Percentiles rank a stretch among this genome's conserved stretches.
phyloP scores from a whole-genome alignment of 2,888 invertebrate genomes.

The Cerceris rybyensis region DNA sequence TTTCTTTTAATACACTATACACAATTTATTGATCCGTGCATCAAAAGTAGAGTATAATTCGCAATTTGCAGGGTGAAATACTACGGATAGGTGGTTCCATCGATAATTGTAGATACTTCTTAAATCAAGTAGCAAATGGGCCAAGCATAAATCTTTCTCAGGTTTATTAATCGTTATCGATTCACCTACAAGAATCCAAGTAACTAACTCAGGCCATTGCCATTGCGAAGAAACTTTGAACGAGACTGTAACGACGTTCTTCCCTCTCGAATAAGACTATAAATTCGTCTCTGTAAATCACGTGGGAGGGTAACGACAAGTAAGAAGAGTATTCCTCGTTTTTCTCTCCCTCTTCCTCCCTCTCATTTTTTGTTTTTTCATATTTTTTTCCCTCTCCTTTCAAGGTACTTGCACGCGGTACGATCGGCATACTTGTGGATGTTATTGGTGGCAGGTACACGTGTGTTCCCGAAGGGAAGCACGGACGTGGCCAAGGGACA shows the following conservation, averaged over 20 bases:
- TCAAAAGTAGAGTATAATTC: too few relatives aligned
- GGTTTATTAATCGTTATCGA: background rate
- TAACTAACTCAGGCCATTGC: background rate
- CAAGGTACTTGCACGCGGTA: slow-evolving; percentile 14
- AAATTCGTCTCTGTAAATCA: slow-evolving; percentile 77
- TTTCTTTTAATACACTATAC: too few relatives aligned
- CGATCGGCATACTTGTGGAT: slow-evolving; percentile 46
- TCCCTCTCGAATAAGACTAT: slow-evolving; percentile 72
- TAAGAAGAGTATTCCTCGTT: slow-evolving; percentile 25
- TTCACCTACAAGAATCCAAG: background rate
- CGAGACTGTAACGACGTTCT: slow-evolving; percentile 51
- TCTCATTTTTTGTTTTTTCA: slow-evolving; percentile 7
- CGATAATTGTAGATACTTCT: too few relatives aligned
- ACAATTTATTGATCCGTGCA: too few relatives aligned
- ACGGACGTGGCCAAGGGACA: slow-evolving; percentile 60
- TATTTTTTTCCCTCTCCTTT: background rate
- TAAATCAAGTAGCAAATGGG: background rate
- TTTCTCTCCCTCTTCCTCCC: too few relatives aligned
- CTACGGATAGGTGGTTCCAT: too few relatives aligned
- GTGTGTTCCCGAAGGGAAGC: slow-evolving; percentile 67
- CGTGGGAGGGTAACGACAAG: slow-evolving; percentile 65
- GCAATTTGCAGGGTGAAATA: too few relatives aligned
- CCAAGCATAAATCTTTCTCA: background rate
- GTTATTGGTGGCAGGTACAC: slow-evolving; percentile 67
- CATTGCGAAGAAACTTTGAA: slow-evolving; percentile 31